phyloP scores from a whole-genome alignment of 2,888 invertebrate species.

The Lasioglossum malachurum region DNA sequence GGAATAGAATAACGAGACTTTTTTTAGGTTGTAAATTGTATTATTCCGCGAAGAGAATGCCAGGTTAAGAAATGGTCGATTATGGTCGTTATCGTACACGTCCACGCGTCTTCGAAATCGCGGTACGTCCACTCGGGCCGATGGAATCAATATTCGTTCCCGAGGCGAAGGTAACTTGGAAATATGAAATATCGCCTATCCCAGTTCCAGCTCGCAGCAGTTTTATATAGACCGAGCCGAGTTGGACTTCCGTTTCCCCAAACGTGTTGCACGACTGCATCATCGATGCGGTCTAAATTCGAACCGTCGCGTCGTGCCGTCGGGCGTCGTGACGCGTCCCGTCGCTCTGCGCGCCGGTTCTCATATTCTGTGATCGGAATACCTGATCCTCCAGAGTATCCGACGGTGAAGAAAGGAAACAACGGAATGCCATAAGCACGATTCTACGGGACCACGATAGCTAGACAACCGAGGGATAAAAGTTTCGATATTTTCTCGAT shows the following conservation, averaged over 20 bases:
- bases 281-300: constrained; percentile 54
- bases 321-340: background rate
- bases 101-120: background rate
- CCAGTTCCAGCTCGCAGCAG: background rate
- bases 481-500: constrained; percentile 13
- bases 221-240: constrained; percentile 38
- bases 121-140: background rate
- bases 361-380: constrained; percentile 60
- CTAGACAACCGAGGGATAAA: constrained; percentile 12
- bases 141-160: constrained; percentile 15
- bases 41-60: too few species aligned
- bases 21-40: too few species aligned
- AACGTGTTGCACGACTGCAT: constrained; percentile 41
- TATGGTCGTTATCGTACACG: background rate
- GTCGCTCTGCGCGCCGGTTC: constrained; percentile 40
- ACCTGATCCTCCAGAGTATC: constrained; percentile 37
- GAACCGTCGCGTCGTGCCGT: constrained; percentile 15
- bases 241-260: constrained; percentile 37
- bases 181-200: constrained; percentile 20
- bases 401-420: constrained; percentile 17
- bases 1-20: too few species aligned
- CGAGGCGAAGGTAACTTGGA: background rate
- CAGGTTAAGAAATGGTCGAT: background rate
- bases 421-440: constrained; percentile 18
- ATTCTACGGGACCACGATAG: background rate